Conservation (phyloP, 2,888 invertebrate genomes). For the Zaprionus bogoriensis region DNA sequence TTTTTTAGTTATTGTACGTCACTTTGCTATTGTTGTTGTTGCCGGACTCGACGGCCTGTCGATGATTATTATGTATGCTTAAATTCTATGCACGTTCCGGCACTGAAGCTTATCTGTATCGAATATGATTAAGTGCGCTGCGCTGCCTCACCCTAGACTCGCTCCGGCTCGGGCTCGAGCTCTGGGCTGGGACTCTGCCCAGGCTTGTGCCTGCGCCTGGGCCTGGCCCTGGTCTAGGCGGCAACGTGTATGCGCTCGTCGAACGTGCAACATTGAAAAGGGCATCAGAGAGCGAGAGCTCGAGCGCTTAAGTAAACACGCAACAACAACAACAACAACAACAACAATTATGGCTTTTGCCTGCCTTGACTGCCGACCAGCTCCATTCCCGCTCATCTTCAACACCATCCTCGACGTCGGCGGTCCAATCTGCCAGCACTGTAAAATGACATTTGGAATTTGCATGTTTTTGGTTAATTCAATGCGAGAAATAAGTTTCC, state of each 20-base stretch:
- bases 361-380: slow-evolving; percentile 54
- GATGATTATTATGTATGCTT: slow-evolving; percentile 75
- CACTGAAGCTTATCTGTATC: slow-evolving; percentile 77
- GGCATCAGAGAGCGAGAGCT: slow-evolving; percentile 58
- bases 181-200: background rate
- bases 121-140: slow-evolving; percentile 76
- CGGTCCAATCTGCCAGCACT: slow-evolving; percentile 39
- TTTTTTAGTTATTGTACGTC: slow-evolving; percentile 43
- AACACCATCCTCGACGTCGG: slow-evolving; percentile 43
- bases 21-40: slow-evolving; percentile 27
- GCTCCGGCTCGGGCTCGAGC: slow-evolving; percentile 15
- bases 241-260: slow-evolving; percentile 13
- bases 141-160: slow-evolving; percentile 63
- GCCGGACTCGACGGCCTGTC: slow-evolving; percentile 57
- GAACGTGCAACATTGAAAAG: slow-evolving; percentile 74
- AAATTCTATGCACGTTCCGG: slow-evolving; percentile 76
- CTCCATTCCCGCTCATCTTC: slow-evolving; percentile 25
- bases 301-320: slow-evolving; percentile 71
- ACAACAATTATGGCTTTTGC: slow-evolving; percentile 1
- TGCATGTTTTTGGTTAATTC: slow-evolving; percentile 62
- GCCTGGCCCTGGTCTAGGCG: slow-evolving; percentile 30
- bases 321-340: slow-evolving; percentile 42
- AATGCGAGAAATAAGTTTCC: slow-evolving; percentile 41
- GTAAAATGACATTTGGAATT: slow-evolving; percentile 63
- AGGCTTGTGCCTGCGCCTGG: background rate